Evolutionary conservation across 2,888 invertebrate species (phyloP), one percentile per base, ranked within the genome.

Genomic region (Drosophila testacea): DNA sequence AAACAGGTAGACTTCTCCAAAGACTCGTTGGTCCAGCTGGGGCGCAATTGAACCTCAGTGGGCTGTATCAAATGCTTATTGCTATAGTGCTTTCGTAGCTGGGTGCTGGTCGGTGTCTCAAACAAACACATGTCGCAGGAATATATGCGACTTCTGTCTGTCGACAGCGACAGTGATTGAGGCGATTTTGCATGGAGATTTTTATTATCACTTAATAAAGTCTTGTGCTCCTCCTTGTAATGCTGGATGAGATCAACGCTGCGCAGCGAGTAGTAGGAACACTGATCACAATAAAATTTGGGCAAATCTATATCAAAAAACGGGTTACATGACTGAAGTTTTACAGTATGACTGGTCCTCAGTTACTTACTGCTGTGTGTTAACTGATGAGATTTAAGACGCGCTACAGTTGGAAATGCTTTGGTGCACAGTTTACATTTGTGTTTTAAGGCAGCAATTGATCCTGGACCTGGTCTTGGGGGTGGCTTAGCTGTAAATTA

Each of bases 231-330:
- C 9, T 70, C 78, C 52, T 77, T 84, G 68, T 91, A 89, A 44
- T 91, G 91, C 54, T 88, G 81, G 6, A 85, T 83, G 41, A 91
- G 79, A 77, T 91, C 91, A 11, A 80, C 69, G 41, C 89, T 90
- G 41, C 90, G 88, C 51, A 91, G 77, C 46, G 91, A 86, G 66
- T 85, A 90, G 48, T 77, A 91, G 9, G 65, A 60, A 47, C 91
- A 91, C 59, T 82, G 83, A 73, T 91, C 91, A 59, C 91, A 91
- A 63, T 82, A 90, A 59, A 90, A 91, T 59, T 91, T 91, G 0
- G 91, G 91, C 52, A 91, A 81, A 83, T 91, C 91, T 91, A 62
- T 34, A 66, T 27, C 0, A 0, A 9, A 27, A 4, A 10, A 4
- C 2, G 34, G 7, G 10, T 32, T 13, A 10, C 9, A 6, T 1